A percentile compares a stretch with the other conserved stretches of the same genome.
Conservation (phyloP, 2,888 invertebrate species). For the Heteropelma amictum region DNA sequence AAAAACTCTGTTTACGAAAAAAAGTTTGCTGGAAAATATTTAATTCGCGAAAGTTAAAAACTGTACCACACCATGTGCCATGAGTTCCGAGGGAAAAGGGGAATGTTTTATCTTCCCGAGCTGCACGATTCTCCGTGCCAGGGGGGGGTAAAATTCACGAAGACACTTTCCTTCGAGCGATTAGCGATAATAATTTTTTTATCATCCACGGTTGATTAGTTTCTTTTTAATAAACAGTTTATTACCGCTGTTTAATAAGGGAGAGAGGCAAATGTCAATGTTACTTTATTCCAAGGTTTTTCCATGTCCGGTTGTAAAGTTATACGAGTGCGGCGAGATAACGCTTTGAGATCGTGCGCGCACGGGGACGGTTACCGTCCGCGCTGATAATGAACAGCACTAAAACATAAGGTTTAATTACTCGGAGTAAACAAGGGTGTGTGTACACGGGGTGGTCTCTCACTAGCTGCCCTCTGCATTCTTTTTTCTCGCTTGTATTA, state of each 20-base stretch:
- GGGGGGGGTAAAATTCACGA: not conserved
- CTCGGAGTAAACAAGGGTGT: constrained; percentile 51
- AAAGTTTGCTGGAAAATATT: not conserved
- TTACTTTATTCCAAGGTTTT: constrained; percentile 7
- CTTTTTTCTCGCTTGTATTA: constrained; percentile 30
- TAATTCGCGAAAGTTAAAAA: too few species aligned
- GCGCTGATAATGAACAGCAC: constrained; percentile 54
- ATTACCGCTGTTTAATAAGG: not conserved
- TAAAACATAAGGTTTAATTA: constrained; percentile 57
- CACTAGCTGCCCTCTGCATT: constrained; percentile 12
- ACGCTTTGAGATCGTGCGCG: constrained; percentile 31
- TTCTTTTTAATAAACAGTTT: not conserved
- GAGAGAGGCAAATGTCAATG: not conserved
- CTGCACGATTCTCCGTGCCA: too few species aligned
- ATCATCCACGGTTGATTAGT: too few species aligned
- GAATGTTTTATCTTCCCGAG: too few species aligned
- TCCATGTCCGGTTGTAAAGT: not conserved
- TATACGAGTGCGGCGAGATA: constrained; percentile 29
- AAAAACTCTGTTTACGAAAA: too few species aligned
- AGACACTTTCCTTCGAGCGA: not conserved
- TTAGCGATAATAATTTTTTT: not conserved
- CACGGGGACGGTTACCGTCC: constrained; percentile 11
- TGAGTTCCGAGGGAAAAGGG: too few species aligned
- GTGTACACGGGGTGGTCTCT: constrained; percentile 23
- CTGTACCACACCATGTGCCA: too few species aligned